Evolutionary conservation across 2,888 invertebrate genomes (phyloP), one percentile per base, ranked within the genome.

Genomic region (Esperia sulphurella): DNA sequence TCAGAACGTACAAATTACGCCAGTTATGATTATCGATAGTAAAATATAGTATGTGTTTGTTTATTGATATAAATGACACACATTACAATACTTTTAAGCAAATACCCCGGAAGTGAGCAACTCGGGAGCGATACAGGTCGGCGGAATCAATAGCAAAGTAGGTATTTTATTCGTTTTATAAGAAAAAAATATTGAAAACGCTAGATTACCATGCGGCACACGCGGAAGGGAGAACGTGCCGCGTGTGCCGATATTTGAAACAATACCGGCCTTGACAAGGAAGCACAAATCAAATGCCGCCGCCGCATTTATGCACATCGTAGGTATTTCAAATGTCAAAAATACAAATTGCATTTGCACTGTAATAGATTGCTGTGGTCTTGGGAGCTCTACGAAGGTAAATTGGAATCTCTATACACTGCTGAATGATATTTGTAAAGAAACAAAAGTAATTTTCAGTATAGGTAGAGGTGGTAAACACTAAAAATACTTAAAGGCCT

Each of bases 201-300:
- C 61, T 61, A 57, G 51, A 71, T 81, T 77, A 68, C 61, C 67
- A 84, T 84, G 80, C 82, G 51, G 61, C 63, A 69, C 83, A 77
- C 83, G 81, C 70, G 59, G 53, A 71, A 59, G 53, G 72, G 62
- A 68, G 68, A 52, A 81, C 86, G 86, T 83, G 84, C 70, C 61
- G 64, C 65, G 83, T 75, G 71, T 84, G 58, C 73, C 69, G 71
- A 83, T 79, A 83, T 77, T 78, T 73, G 77, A 83, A 84, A 84
- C 83, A 83, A 83, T 77, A 69, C 75, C 69, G 71, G 63, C 60
- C 69, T 75, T 81, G 77, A 81, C 81, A 79, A 75, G 77, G 70
- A 79, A 76, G 72, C 76, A 79, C 78, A 83, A 83, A 84, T 85
- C 83, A 83, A 77, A 77, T 75, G 29, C 33, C 33, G 29, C 69